These are phyloP conservation scores for Hydrotaea diabolus DNA, from an alignment of 2,888 invertebrate species.

Conservation along the genomic window DNA sequence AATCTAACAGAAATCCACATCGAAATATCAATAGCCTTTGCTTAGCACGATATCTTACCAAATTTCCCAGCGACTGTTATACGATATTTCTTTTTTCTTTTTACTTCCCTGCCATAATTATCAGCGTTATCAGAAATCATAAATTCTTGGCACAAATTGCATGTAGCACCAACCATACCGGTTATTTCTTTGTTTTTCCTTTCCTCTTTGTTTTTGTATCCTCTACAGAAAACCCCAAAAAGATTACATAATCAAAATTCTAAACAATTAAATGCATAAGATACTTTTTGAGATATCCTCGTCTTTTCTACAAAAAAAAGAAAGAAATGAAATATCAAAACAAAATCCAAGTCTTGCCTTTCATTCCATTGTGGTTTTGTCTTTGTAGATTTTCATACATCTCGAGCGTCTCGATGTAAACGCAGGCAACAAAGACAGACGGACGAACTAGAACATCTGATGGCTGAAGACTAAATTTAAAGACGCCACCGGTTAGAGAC, in stretches of 20 bases:
- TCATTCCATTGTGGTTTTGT: neutral
- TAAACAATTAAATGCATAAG: slow-evolving; percentile 65
- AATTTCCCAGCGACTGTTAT: neutral
- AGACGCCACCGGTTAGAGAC: no score
- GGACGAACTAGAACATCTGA: neutral
- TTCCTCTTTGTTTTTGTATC: neutral
- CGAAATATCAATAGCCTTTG: no score
- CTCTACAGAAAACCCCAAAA: neutral
- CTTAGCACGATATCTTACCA: no score
- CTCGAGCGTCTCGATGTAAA: neutral
- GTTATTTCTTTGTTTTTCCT: neutral
- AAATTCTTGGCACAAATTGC: slow-evolving; percentile 33
- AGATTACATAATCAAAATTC: slow-evolving; percentile 56
- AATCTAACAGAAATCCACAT: no score
- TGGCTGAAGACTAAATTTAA: neutral
- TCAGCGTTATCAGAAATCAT: slow-evolving; percentile 35
- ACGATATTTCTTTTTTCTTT: neutral
- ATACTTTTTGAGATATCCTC: neutral
- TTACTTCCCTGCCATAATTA: slow-evolving; percentile 1
- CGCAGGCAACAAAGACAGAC: neutral
- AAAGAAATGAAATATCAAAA: no score
- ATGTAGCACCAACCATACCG: neutral
- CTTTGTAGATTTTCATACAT: neutral
- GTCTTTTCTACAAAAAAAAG: no score
- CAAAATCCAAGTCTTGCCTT: neutral